Conservation (phyloP, 92 coral and sea anemone species). For the Palythoa grandiflora region DNA sequence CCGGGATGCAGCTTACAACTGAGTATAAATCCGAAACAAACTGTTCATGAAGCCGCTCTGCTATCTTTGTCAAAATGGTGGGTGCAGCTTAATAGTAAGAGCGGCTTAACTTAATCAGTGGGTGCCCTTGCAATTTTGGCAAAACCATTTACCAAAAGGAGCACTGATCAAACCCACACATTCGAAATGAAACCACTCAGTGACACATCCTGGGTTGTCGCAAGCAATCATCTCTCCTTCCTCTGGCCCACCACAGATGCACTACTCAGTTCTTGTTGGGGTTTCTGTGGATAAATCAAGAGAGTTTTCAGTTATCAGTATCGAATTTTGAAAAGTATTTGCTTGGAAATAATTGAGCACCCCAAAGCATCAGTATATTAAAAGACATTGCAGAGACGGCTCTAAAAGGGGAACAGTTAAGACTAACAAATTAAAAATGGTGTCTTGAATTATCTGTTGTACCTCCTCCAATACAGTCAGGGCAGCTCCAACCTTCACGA, state of each 20-base stretch:
- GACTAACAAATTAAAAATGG: slow-evolving; percentile 30
- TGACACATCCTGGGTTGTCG: slow-evolving; percentile 28
- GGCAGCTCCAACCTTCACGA: slow-evolving; percentile 41
- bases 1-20: slow-evolving; percentile 32
- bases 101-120: slow-evolving; percentile 21
- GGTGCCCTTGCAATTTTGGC: slow-evolving; percentile 22
- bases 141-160: slow-evolving; percentile 39
- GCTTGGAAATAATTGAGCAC: slow-evolving; percentile 25
- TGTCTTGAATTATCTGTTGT: slow-evolving; percentile 38
- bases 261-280: slow-evolving; percentile 34
- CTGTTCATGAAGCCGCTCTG: slow-evolving; percentile 14
- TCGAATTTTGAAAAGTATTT: slow-evolving; percentile 20
- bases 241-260: slow-evolving; percentile 44
- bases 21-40: slow-evolving; percentile 29
- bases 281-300: slow-evolving; percentile 8
- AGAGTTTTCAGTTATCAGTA: slow-evolving; percentile 26
- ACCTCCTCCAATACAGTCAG: slow-evolving; percentile 33
- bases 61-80: slow-evolving; percentile 7
- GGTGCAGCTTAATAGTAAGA: slow-evolving; percentile 28
- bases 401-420: slow-evolving; percentile 35
- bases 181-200: slow-evolving; percentile 26
- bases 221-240: slow-evolving; percentile 34
- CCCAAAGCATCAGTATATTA: slow-evolving; percentile 42
- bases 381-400: slow-evolving; percentile 39
- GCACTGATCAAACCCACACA: slow-evolving; percentile 17